Evolutionary conservation across 2,888 invertebrate species (phyloP).

Genomic region (Euproctis similis): DNA sequence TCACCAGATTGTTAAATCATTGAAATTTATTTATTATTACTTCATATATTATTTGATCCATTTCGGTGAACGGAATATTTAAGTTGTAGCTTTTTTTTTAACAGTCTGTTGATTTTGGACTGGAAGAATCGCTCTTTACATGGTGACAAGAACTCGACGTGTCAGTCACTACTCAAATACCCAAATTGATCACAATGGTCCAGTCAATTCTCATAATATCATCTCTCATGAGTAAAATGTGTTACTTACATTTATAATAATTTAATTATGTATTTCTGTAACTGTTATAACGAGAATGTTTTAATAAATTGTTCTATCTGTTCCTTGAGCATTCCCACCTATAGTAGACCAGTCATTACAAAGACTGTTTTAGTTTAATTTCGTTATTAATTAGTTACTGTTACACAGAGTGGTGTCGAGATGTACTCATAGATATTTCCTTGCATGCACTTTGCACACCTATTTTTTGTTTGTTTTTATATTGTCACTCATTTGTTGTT

Average conservation of each 20-base stretch:
- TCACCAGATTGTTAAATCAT: no score
- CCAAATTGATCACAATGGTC: slow-evolving; percentile 32
- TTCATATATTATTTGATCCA: neutral
- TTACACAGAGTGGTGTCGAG: no score
- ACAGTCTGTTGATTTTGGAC: neutral
- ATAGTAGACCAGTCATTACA: slow-evolving; percentile 63
- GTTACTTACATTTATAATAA: slow-evolving; percentile 12
- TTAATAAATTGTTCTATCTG: slow-evolving; percentile 30
- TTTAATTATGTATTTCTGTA: slow-evolving; percentile 13
- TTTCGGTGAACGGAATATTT: neutral
- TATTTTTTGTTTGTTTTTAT: slow-evolving; percentile 28
- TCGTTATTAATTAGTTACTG: slow-evolving; percentile 61
- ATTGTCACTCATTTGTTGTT: slow-evolving; percentile 5
- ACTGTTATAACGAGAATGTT: slow-evolving; percentile 14
- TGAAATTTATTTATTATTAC: no score
- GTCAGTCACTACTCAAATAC: no score
- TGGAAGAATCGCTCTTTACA: neutral
- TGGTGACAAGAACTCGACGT: no score
- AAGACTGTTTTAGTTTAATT: slow-evolving; percentile 70
- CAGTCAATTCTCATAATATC: slow-evolving; percentile 46
- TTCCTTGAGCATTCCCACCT: slow-evolving; percentile 65
- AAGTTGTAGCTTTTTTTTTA: no score
- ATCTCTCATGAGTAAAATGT: slow-evolving; percentile 13
- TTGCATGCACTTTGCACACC: slow-evolving; percentile 57
- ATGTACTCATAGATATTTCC: slow-evolving; percentile 47